Evolutionary conservation across 1,140 invertebrate species (phyloP), one percentile per base, ranked within the genome.

Genomic region (Grapholita molesta): DNA sequence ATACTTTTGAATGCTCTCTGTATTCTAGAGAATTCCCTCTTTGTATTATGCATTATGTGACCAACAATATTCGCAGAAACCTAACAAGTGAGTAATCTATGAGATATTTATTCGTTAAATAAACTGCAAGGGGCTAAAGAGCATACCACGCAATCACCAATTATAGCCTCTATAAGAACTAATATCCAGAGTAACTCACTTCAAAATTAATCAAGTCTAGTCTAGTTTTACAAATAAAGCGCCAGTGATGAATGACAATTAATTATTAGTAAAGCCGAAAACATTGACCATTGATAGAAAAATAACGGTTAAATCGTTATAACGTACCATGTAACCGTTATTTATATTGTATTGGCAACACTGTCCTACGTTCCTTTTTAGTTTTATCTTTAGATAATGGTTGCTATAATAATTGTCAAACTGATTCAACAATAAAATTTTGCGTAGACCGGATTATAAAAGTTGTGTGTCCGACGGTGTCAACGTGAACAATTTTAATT

Each of bases 401-500:
- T 1, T 0, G 3, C 38, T 42, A 6, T 42, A 15, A 15, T n/a
- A 15, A 15, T 0, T 6, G 1, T 42, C 6, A 15, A 42, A 42
- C 33, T 4, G 3, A 15, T 7, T n/a, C 12, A 42, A 42, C n/a
- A 42, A 15, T 15, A 15, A 5, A n/a, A 25, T 25, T 25, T 25
- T 67, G 66, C 66, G 25, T 67, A 67, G 35, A 69, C 25, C 64
- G 64, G 23, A 70, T 52, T 28, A n/a, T 38, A 18, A 24, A 52
- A 70, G 71, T 70, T 73, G 71, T 73, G 71, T 73, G 64, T 66
- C 64, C 67, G 38, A 64, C 70, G 68, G 64, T 75, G 73, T 87
- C 85, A 86, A 88, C 85, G 85, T 88, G 85, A 88, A 81, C 80
- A 77, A 77, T 64, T 71, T 66, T 30, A 70, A 79, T 85, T 87